Conservation (phyloP, 2,888 invertebrate genomes). For the Miltochrista miniata region DNA sequence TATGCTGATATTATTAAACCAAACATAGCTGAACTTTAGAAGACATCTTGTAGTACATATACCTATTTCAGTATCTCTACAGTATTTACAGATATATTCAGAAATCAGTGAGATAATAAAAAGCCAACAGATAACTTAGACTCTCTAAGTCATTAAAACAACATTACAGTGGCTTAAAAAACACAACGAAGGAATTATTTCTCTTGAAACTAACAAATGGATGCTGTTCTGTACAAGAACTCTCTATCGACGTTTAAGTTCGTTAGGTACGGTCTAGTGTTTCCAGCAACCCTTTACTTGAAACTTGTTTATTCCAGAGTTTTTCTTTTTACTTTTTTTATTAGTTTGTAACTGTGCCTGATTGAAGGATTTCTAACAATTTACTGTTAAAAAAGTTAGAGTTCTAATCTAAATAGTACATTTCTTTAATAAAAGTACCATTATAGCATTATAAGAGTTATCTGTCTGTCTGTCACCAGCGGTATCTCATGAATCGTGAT, state of each 20-base stretch:
- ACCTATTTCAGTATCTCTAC: too few relatives aligned
- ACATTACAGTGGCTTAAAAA: neutral
- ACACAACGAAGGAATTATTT: neutral
- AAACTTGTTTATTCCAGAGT: neutral
- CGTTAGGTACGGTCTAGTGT: slow-evolving; percentile 1
- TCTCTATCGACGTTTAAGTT: slow-evolving; percentile 1
- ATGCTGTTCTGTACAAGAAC: neutral
- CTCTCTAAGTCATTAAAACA: too few relatives aligned
- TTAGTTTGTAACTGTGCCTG: neutral
- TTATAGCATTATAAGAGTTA: too few relatives aligned
- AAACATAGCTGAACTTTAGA: too few relatives aligned
- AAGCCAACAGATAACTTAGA: too few relatives aligned
- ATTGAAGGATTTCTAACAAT: neutral
- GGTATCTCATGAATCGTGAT: too few relatives aligned
- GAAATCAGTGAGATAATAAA: too few relatives aligned
- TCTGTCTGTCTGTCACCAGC: too few relatives aligned
- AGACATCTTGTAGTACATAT: too few relatives aligned
- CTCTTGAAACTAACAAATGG: neutral
- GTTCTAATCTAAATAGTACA: neutral
- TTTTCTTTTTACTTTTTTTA: neutral
- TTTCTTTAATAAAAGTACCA: too few relatives aligned
- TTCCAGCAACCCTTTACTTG: neutral
- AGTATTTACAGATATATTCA: too few relatives aligned
- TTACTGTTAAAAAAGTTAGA: neutral
- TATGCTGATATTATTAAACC: too few relatives aligned